Base-by-base conservation (phyloP, 2,113 vertebrate genomes). In the Cryptomyrus ogoouensis region DNA sequence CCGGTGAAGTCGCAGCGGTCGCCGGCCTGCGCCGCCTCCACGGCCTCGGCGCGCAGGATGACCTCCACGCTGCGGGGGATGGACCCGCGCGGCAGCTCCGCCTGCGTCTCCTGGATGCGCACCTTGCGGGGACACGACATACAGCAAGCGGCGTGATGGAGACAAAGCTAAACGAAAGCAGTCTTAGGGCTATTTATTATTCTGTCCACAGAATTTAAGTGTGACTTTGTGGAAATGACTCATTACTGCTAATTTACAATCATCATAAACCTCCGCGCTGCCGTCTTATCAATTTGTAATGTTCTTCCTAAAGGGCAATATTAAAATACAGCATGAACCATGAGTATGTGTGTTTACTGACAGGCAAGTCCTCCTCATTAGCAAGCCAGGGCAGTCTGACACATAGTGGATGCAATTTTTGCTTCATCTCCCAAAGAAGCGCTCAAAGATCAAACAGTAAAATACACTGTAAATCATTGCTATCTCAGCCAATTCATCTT, bases 41-140 rank as follows among this genome's bases (percentile, higher is more conserved):
- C 94, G 0, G 93, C 93, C 91, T 95, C 94, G 0, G 94, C 94
- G 62, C 94, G 92, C 91, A 95, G 91, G 21, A 95, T 90, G 53
- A 95, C 92, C 91, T 95, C 94, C 91, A 95, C 27, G n/a, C 94
- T 95, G 88, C 94, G 94, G 0, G 94, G 94, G 86, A 95, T 94
- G 83, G 88, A 91, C 7, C 94, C 94, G 3, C 93, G 91, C 3
- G 94, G 94, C 46, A 95, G 85, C 93, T 95, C 94, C 0, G 93
- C 94, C 88, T 95, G 94, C 0, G 93, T 95, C 91, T 95, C 94
- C 90, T 95, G 94, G 88, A 95, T 94, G 5, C 94, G 92, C 39
- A 93, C 93, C 94, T 95, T 88, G 44, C 44, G 27, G 2, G 42
- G 19, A 56, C 31, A 49, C 21, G 39, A 42, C 4, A 6, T 0